Evolutionary conservation across 2,113 vertebrate genomes (phyloP), one percentile per base, ranked within the genome.

Genomic region (Pelmatolapia mariae): DNA sequence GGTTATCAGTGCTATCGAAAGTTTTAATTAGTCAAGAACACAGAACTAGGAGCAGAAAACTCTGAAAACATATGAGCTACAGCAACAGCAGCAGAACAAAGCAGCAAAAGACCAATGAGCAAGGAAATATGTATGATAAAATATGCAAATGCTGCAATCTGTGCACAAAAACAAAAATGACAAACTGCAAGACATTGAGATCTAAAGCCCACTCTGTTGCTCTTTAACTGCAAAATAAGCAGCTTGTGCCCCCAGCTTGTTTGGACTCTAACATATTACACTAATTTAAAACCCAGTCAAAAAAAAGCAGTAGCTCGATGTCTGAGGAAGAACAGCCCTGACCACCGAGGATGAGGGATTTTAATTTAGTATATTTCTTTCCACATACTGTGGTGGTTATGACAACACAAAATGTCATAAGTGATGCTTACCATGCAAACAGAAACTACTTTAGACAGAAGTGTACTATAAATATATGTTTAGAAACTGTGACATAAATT

Each of bases 121-220:
- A 83, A 80, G 36, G 8, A 85, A 59, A 83, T 80, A 78, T 36
- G 53, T 83, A 57, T 57, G 22, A 82, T 85, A 81, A 81, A 80
- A 86, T 86, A 89, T 91, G 87, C 81, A 88, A 91, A 89, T 86
- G 19, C 61, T 87, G 59, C 85, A 91, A 91, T 86, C 87, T 87
- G 86, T 87, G 80, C 85, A 91, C 47, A 81, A 24, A 87, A 78
- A 79, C 80, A 38, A 80, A 81, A 53, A 71, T 5, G 86, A 86
- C 79, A 83, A 87, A 87, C 87, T 57, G 47, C 19, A 66, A 78
- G 54, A 85, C 33, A 80, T 9, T 2, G 6, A 87, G 73, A 87
- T 87, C 79, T 82, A 86, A 89, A 83, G 45, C 40, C 10, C 78
- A 88, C 86, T 59, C 11, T 84, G 81, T 61, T 82, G 11, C 36